A percentile compares a stretch with the other conserved stretches of the same genome.
These are phyloP conservation scores for Drosophila hydei DNA, from an alignment of 1,140 invertebrate species.

Conservation along the genomic window DNA sequence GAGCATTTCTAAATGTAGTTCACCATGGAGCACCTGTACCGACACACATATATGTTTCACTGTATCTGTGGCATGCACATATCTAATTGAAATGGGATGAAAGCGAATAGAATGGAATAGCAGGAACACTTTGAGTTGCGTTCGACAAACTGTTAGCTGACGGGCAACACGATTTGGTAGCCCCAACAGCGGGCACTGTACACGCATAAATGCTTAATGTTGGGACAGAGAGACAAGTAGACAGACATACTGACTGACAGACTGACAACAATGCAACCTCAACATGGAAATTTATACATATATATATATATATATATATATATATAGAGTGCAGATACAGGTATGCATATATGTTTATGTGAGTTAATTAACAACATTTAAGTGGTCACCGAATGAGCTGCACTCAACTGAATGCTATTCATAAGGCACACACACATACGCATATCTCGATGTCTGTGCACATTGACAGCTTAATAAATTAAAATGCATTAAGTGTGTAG, in stretches of 20 bases:
- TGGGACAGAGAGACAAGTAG: background rate
- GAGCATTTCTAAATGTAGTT: background rate
- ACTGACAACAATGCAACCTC: conserved; percentile 16
- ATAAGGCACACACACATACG: background rate
- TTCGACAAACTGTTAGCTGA: conserved; percentile 23
- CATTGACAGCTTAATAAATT: conserved; percentile 82
- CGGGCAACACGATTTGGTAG: conserved; percentile 18
- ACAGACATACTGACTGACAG: background rate
- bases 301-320: background rate
- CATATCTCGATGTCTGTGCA: conserved; percentile 20
- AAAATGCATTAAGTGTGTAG: conserved; percentile 79
- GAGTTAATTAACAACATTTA: conserved; percentile 45
- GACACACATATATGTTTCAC: background rate
- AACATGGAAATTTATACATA: conserved; percentile 12
- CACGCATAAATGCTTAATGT: conserved; percentile 37
- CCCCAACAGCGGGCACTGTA: conserved; percentile 2
- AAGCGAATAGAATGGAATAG: background rate
- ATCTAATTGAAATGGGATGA: conserved; percentile 17
- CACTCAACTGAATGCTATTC: conserved; percentile 7
- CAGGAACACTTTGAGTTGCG: conserved; percentile 9
- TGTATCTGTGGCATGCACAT: conserved; percentile 5
- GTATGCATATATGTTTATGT: conserved; percentile 1
- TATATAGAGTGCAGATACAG: background rate
- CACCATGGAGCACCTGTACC: too few species aligned
- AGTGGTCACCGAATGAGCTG: conserved; percentile 34